Percentiles rank a stretch among this genome's conserved stretches.
Conservation (phyloP, 1,140 invertebrate species). For the Drosophila melanogaster region Release_6_plus_ISO1_MT NT_037436.4:11417001-11417500, state of each 20-base stretch:
- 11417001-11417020: too few species aligned
- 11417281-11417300: constrained; percentile 81
- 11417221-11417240: constrained; percentile 31
- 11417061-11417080: constrained; percentile 1
- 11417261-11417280: constrained; percentile 68
- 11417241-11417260: constrained; percentile 31
- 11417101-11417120: constrained; percentile 76
- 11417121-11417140: constrained; percentile 72
- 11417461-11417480: too few species aligned
- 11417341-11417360: neutral
- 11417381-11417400: neutral
- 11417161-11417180: constrained; percentile 17
- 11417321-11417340: constrained; percentile 15
- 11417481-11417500: neutral
- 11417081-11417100: constrained; percentile 64
- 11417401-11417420: too few species aligned
- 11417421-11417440: neutral
- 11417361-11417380: constrained; percentile 20
- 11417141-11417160: constrained; percentile 57
- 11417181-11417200: neutral
- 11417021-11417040: too few species aligned
- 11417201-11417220: constrained; percentile 37
- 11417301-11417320: constrained; percentile 74
- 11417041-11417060: too few species aligned
- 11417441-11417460: neutral